These are phyloP conservation scores for Dolichoris vasculosae DNA, from an alignment of 1,140 invertebrate species.

Conservation along the genomic window DNA sequence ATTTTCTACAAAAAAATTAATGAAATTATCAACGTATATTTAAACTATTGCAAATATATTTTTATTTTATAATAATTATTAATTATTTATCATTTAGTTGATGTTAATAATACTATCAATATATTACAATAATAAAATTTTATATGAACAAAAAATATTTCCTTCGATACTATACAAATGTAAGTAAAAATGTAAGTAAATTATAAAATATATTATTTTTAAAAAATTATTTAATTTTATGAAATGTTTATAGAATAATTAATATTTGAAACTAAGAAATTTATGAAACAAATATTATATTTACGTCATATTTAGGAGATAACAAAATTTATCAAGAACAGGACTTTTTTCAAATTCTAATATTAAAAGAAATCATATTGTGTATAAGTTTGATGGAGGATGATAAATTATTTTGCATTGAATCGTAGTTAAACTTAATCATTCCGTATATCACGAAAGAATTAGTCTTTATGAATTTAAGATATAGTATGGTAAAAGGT, in stretches of 20 bases:
- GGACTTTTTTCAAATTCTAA: conserved; percentile 35
- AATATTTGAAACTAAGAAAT: conserved; percentile 11
- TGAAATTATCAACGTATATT: neutral
- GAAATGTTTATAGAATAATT: conserved; percentile 28
- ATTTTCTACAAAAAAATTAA: neutral
- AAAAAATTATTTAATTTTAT: conserved; percentile 1
- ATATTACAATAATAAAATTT: conserved; percentile 23
- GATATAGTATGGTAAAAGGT: conserved; percentile 12
- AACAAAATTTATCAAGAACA: conserved; percentile 1
- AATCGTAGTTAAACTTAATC: conserved; percentile 13
- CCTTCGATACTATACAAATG: conserved; percentile 1
- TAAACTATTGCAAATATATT: neutral
- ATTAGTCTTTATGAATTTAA: conserved; percentile 20
- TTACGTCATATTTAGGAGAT: neutral
- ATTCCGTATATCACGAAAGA: neutral
- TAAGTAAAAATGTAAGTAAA: conserved; percentile 45
- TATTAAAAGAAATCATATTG: conserved; percentile 17
- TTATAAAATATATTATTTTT: conserved; percentile 34
- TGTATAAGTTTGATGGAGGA: neutral
- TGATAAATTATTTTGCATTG: conserved; percentile 16
- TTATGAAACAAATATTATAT: neutral
- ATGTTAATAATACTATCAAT: neutral
- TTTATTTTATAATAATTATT: conserved; percentile 11
- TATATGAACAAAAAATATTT: conserved; percentile 9
- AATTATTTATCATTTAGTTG: no score